These are phyloP conservation scores for Ovis canadensis DNA, from an alignment of 2,113 vertebrate species.

Conservation along the genomic window DNA sequence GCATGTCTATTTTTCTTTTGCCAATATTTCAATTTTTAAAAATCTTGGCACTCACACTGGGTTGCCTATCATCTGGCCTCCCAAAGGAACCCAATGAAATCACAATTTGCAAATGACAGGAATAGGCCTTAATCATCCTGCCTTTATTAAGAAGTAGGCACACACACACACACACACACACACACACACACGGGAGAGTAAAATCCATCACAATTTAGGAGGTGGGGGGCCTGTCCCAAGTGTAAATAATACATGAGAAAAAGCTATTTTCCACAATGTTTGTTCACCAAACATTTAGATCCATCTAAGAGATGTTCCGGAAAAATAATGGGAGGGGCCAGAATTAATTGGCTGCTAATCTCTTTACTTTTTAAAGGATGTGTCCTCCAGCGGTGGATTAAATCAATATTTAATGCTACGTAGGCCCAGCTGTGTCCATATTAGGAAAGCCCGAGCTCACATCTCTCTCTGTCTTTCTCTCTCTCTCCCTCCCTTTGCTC, in stretches of 20 bases:
- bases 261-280: constrained; percentile 35
- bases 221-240: not conserved
- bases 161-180: not conserved
- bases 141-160: not conserved
- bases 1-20: not conserved
- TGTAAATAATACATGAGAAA: constrained; percentile 28
- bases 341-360: constrained; percentile 70
- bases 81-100: constrained; percentile 21
- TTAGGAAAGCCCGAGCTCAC: constrained; percentile 66
- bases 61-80: not conserved
- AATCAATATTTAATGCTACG: constrained; percentile 62
- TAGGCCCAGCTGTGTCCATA: constrained; percentile 70
- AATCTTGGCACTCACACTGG: not conserved
- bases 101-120: not conserved
- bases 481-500: constrained; percentile 43
- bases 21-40: not conserved
- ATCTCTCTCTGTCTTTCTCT: constrained; percentile 12
- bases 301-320: constrained; percentile 35
- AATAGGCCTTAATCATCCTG: not conserved
- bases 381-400: constrained; percentile 71
- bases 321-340: constrained; percentile 55
- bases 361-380: constrained; percentile 64
- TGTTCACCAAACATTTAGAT: constrained; percentile 55
- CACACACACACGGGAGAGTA: not conserved
- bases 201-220: not conserved